phyloP scores from a whole-genome alignment of 2,797 vertebrate genomes.

The Borostomias antarcticus region DNA sequence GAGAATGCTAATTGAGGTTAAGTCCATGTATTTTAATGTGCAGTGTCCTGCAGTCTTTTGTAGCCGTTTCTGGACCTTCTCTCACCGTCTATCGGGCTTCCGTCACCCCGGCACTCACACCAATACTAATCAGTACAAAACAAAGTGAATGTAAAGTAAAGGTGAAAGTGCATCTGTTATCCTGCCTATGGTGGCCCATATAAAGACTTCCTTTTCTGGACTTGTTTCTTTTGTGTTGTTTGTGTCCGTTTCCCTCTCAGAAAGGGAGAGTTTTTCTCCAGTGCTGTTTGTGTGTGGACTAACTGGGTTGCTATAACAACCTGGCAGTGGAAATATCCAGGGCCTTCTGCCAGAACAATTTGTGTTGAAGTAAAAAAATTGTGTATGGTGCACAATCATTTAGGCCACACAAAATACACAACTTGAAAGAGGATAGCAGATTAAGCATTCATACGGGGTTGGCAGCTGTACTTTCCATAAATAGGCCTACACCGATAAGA shows the following conservation, averaged over 20 bases:
- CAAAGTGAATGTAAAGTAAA: conserved; percentile 63
- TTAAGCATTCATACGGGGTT: conserved; percentile 32
- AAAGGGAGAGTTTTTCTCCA: conserved; percentile 17
- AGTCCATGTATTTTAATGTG: conserved; percentile 47
- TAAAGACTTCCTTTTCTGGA: conserved; percentile 40
- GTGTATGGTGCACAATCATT: conserved; percentile 31
- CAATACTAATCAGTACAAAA: conserved; percentile 67
- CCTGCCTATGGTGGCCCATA: conserved; percentile 28
- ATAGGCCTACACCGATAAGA: conserved; percentile 42
- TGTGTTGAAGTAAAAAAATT: conserved; percentile 39
- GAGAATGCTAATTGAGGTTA: conserved; percentile 58
- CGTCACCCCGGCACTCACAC: conserved; percentile 41
- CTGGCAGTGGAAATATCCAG: conserved; percentile 54
- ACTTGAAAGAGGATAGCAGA: conserved; percentile 14
- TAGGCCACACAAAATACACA: not conserved
- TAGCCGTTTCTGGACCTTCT: conserved; percentile 33
- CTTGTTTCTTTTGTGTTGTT: conserved; percentile 47
- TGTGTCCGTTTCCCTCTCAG: conserved; percentile 15
- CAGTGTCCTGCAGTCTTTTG: conserved; percentile 50
- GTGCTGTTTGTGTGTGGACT: conserved; percentile 60
- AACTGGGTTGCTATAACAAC: conserved; percentile 68
- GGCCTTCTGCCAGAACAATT: conserved; percentile 40
- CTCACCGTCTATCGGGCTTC: conserved; percentile 43
- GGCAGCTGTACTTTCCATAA: conserved; percentile 51
- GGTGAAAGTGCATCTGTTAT: conserved; percentile 28